Evolutionary conservation across 2,888 invertebrate genomes (phyloP).

Genomic region (Stenotaenia linearis): DNA sequence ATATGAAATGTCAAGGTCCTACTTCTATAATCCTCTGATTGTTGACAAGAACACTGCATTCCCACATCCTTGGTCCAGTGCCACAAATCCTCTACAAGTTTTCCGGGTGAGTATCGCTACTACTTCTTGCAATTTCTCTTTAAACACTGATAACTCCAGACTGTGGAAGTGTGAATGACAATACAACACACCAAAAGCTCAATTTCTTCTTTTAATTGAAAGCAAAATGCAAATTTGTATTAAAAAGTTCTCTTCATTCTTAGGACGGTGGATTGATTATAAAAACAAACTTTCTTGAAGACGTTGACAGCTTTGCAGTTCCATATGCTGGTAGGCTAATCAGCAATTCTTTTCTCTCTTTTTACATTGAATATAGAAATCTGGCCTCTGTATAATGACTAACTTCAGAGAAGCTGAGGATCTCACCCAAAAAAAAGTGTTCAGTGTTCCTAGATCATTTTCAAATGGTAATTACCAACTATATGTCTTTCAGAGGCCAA

Average conservation of each 20-base stretch:
- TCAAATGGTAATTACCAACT: too few relatives aligned
- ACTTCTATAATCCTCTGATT: neutral
- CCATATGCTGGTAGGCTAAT: neutral
- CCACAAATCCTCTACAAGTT: neutral
- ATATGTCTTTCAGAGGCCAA: too few relatives aligned
- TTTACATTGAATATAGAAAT: neutral
- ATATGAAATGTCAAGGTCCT: neutral
- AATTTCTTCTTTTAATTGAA: too few relatives aligned
- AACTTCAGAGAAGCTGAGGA: too few relatives aligned
- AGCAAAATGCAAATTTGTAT: neutral
- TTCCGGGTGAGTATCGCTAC: neutral
- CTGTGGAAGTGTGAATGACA: too few relatives aligned
- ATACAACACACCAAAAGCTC: neutral
- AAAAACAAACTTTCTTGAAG: neutral
- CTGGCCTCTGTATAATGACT: too few relatives aligned
- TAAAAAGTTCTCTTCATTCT: neutral
- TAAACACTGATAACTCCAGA: too few relatives aligned
- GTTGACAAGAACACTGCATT: neutral
- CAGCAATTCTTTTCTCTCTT: neutral
- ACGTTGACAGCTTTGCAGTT: neutral
- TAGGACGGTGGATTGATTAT: neutral
- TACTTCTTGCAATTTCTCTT: too few relatives aligned
- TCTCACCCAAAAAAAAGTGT: too few relatives aligned
- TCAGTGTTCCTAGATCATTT: too few relatives aligned
- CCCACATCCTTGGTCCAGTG: neutral